Evolutionary conservation across 2,888 invertebrate genomes (phyloP).

Genomic region (Apotomis betuletana): DNA sequence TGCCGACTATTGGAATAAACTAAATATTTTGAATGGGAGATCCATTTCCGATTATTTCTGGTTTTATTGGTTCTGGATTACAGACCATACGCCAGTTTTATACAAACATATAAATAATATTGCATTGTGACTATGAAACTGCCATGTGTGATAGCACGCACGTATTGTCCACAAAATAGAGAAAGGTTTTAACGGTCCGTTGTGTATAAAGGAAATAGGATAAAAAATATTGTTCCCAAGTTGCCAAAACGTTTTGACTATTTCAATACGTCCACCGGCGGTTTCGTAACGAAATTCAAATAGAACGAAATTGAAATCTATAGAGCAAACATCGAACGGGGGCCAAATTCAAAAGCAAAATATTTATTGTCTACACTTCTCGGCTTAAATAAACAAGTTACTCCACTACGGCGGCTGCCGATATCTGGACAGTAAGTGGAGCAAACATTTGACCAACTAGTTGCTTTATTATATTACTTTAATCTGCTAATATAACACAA

Average conservation of each 20-base stretch:
- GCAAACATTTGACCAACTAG: conserved; percentile 23
- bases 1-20: too few species aligned
- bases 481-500: too few species aligned
- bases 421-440: conserved; percentile 26
- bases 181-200: not conserved
- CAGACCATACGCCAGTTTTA: too few species aligned
- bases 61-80: too few species aligned
- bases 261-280: conserved; percentile 13
- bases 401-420: conserved; percentile 21
- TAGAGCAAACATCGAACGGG: conserved; percentile 56
- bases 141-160: too few species aligned
- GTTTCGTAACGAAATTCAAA: conserved; percentile 65
- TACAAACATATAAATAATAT: too few species aligned
- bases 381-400: conserved; percentile 59
- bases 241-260: conserved; percentile 11
- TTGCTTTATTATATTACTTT: not conserved
- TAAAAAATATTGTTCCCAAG: not conserved
- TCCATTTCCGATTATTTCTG: too few species aligned
- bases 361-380: conserved; percentile 66
- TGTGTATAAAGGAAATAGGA: not conserved
- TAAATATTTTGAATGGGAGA: too few species aligned
- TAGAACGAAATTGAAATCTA: conserved; percentile 66
- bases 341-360: conserved; percentile 66
- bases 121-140: too few species aligned
- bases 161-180: not conserved